phyloP scores from a whole-genome alignment of 2,113 vertebrate species.

The Saguinus imperator region DNA sequence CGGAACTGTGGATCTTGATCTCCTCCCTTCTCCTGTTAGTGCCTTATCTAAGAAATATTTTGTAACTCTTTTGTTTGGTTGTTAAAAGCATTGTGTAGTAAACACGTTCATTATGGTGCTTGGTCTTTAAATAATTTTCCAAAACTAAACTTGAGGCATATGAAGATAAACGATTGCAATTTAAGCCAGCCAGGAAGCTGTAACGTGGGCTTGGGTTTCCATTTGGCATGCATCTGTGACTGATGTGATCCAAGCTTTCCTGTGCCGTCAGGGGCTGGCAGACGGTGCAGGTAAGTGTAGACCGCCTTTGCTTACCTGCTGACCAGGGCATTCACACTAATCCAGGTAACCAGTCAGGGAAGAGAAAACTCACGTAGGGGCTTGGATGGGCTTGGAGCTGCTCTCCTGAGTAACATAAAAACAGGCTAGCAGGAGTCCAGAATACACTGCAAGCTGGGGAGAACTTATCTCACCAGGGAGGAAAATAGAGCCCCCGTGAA shows the following conservation, averaged over 20 bases:
- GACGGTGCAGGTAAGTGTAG: neutral
- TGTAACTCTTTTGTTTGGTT: neutral
- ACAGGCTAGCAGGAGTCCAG: constrained; percentile 68
- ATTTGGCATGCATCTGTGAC: neutral
- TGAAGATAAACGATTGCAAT: neutral
- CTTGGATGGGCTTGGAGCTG: constrained; percentile 75
- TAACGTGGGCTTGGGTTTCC: neutral
- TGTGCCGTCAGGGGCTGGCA: neutral
- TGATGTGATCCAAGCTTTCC: neutral
- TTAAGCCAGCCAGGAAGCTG: neutral
- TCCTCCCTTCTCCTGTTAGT: neutral
- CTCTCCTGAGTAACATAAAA: constrained; percentile 66
- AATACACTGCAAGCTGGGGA: constrained; percentile 63
- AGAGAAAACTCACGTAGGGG: constrained; percentile 74
- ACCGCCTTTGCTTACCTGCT: constrained; percentile 41
- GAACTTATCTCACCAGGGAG: constrained; percentile 75
- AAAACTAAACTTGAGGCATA: neutral
- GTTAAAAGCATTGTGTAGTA: neutral
- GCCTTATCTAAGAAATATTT: neutral
- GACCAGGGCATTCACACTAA: constrained; percentile 61
- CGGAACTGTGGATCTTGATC: neutral
- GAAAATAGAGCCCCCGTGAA: constrained; percentile 70
- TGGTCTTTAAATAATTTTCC: constrained; percentile 24
- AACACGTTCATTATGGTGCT: neutral
- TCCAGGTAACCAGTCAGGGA: constrained; percentile 64